A percentile compares a stretch with the other conserved stretches of the same genome.
These are phyloP conservation scores for Leucoraja erinaceus DNA, from an alignment of 2,113 vertebrate genomes.

Conservation along the genomic window DNA sequence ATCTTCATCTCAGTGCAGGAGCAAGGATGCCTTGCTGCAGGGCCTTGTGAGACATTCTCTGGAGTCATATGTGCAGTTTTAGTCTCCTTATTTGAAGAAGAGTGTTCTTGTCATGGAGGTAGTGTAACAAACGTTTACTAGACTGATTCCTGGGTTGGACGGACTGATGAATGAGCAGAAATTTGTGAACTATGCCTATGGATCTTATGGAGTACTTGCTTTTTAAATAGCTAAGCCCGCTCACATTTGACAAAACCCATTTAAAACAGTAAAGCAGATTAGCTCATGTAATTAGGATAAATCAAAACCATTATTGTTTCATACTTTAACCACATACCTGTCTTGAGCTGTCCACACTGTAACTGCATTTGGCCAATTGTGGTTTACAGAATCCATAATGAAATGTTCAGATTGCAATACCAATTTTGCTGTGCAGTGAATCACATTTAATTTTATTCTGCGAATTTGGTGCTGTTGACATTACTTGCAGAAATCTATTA, in stretches of 20 bases:
- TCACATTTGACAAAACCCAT: background rate
- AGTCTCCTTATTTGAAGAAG: too few relatives aligned
- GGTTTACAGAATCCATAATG: background rate
- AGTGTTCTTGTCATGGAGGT: too few relatives aligned
- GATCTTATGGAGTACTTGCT: background rate
- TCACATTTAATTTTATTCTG: background rate
- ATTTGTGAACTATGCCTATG: too few relatives aligned
- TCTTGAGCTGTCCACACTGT: background rate
- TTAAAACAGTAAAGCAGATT: background rate
- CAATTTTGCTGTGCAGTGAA: background rate
- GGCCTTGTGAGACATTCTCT: too few relatives aligned
- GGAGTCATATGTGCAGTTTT: too few relatives aligned
- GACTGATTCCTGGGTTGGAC: too few relatives aligned
- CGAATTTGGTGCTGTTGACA: background rate
- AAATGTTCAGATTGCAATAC: background rate
- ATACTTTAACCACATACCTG: background rate
- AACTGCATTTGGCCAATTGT: background rate
- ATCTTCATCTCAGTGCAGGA: too few relatives aligned
- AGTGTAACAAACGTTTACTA: too few relatives aligned
- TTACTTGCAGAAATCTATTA: background rate
- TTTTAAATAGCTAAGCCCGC: background rate
- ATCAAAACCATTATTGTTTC: background rate
- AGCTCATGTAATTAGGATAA: background rate
- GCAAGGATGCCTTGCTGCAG: too few relatives aligned
- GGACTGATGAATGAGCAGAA: too few relatives aligned